A percentile compares a stretch with the other conserved stretches of the same genome.
Conservation (phyloP, 2,888 invertebrate genomes). For the Rhagonycha lutea region DNA sequence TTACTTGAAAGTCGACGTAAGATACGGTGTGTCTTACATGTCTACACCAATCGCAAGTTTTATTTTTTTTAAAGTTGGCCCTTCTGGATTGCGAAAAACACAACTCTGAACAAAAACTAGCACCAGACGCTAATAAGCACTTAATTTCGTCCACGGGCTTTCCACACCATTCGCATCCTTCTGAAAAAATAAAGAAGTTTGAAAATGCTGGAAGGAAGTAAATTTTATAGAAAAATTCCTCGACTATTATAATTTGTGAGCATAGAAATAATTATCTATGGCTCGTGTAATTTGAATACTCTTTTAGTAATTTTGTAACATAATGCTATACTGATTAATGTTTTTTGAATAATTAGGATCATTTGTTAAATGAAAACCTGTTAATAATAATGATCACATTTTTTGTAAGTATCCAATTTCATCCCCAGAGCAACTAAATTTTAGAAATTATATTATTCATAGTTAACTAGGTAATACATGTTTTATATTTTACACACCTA, state of each 20-base stretch:
- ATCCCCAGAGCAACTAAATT: neutral
- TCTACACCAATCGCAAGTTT: slow-evolving; percentile 93
- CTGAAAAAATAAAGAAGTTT: slow-evolving; percentile 40
- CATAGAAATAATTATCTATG: slow-evolving; percentile 13
- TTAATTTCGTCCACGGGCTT: slow-evolving; percentile 64
- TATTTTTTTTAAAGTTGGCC: slow-evolving; percentile 88
- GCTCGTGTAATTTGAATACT: slow-evolving; percentile 22
- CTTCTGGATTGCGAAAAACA: slow-evolving; percentile 89
- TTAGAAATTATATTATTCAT: neutral
- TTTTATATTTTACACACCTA: neutral
- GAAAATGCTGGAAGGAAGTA: neutral
- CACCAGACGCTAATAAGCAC: slow-evolving; percentile 56
- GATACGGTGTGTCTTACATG: slow-evolving; percentile 89
- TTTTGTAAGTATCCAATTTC: neutral
- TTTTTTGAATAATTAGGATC: slow-evolving; percentile 30
- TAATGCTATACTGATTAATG: slow-evolving; percentile 30
- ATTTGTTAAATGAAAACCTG: slow-evolving; percentile 19
- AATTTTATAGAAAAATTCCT: neutral
- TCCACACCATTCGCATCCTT: slow-evolving; percentile 77
- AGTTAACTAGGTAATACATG: neutral
- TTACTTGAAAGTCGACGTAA: slow-evolving; percentile 79
- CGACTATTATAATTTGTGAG: neutral
- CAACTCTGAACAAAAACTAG: slow-evolving; percentile 80
- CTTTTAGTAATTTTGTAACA: slow-evolving; percentile 29
- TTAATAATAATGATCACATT: slow-evolving; percentile 11